Percentiles rank a stretch among this genome's conserved stretches.
These are phyloP conservation scores for Synergus umbraculus DNA, from an alignment of 2,888 invertebrate genomes.

Conservation along the genomic window DNA sequence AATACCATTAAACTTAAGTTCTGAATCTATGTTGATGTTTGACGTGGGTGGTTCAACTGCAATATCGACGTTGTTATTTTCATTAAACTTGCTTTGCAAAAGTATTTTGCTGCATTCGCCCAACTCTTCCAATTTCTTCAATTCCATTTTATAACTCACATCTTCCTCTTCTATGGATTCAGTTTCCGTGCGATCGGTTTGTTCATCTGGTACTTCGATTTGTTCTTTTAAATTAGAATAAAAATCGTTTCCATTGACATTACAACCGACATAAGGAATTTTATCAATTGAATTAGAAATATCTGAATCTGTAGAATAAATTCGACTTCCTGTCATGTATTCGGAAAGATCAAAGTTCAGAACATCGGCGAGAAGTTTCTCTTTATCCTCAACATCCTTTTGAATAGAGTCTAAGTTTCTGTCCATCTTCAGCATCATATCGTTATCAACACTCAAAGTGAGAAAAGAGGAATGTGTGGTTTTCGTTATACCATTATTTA, in stretches of 20 bases:
- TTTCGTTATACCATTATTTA: conserved; percentile 54
- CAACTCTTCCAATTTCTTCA: conserved; percentile 68
- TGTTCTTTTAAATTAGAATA: not conserved
- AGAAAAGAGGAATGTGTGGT: conserved; percentile 66
- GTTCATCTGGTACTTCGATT: conserved; percentile 38
- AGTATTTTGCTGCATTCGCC: conserved; percentile 70
- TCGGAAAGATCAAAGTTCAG: conserved; percentile 80
- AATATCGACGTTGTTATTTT: conserved; percentile 50
- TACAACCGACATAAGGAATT: conserved; percentile 59
- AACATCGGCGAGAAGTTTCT: conserved; percentile 84
- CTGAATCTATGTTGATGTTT: conserved; percentile 59
- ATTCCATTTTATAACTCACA: conserved; percentile 70
- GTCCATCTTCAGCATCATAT: conserved; percentile 61
- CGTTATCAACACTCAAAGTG: conserved; percentile 66
- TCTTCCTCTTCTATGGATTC: conserved; percentile 70
- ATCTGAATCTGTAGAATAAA: conserved; percentile 55
- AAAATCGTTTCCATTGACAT: conserved; percentile 3
- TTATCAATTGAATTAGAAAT: conserved; percentile 59
- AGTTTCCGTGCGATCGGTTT: conserved; percentile 55
- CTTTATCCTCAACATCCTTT: conserved; percentile 86
- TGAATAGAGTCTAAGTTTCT: conserved; percentile 80
- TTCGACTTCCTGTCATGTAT: conserved; percentile 67
- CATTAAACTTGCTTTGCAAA: conserved; percentile 59
- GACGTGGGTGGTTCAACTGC: conserved; percentile 51
- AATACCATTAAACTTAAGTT: conserved; percentile 68